Evolutionary conservation across 2,888 invertebrate species (phyloP).

Genomic region (Desoria tigrina): DNA sequence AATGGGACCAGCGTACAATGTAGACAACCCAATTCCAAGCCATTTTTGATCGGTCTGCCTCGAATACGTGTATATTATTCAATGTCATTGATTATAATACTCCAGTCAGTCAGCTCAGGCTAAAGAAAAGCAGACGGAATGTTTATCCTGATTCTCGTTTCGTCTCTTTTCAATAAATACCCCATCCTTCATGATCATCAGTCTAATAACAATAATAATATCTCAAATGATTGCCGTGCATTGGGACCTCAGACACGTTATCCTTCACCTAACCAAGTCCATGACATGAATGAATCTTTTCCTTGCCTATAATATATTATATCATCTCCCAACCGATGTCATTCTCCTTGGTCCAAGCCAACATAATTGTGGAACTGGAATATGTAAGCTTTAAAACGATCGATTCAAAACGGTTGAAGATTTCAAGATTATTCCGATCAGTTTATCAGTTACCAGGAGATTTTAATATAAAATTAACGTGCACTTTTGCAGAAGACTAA

Average conservation of each 20-base stretch:
- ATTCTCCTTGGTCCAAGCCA: too few relatives aligned
- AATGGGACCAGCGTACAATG: constrained; percentile 6
- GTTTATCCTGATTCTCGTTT: constrained; percentile 8
- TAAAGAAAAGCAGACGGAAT: constrained; percentile 11
- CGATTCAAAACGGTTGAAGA: too few relatives aligned
- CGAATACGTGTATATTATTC: constrained; percentile 9
- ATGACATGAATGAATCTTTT: constrained; percentile 10
- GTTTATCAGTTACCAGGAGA: too few relatives aligned
- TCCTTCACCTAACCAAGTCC: neutral
- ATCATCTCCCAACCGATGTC: too few relatives aligned
- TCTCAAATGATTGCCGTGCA: constrained; percentile 4
- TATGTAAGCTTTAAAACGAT: too few relatives aligned
- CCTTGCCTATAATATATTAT: neutral
- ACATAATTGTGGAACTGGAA: too few relatives aligned
- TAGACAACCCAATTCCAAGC: neutral
- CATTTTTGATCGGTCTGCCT: constrained; percentile 7
- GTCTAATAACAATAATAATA: constrained; percentile 11
- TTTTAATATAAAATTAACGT: too few relatives aligned
- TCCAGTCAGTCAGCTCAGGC: neutral
- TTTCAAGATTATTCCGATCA: too few relatives aligned
- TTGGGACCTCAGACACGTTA: constrained; percentile 10
- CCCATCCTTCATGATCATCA: constrained; percentile 11
- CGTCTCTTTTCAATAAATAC: constrained; percentile 12
- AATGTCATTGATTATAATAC: constrained; percentile 17
- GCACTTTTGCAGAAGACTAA: too few relatives aligned